Evolutionary conservation across 2,888 invertebrate species (phyloP), one percentile per base, ranked within the genome.

Genomic region (Sturmia bella): DNA sequence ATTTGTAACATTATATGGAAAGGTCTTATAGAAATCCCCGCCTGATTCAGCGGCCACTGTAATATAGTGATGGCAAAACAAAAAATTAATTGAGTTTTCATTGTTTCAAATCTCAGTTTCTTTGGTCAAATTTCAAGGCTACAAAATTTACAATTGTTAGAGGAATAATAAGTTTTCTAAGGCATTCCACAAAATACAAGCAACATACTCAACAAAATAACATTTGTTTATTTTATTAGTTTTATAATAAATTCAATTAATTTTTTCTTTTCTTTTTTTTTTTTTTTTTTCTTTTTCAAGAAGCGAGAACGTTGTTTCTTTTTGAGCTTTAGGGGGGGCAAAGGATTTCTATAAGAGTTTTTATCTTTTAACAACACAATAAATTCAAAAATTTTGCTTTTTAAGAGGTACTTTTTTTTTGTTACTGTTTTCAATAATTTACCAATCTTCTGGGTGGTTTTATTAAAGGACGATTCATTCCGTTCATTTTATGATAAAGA

Each of bases 401-500:
- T 74, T 69, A 52, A 74, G 74, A 64, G 32, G 45, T 45, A 41
- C 50, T 52, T 59, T 56, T 81, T 83, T 50, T 82, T 83, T 83
- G 17, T 84, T 81, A 61, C 81, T 72, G 50, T 66, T 54, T 77
- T 57, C 57, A 72, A 78, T 48, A 63, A 88, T 87, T 91, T 94
- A 97, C 97, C 95, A 96, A 93, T 93, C 97, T 94, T 92, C 97
- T 94, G 90, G 97, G 96, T 91, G 96, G 97, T 93, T 96, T 97
- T 89, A 96, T 95, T 89, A 97, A 93, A 79, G 98, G 97, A 89
- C 97, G 94, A 92, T 97, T 97, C 93, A 96, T 95, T 90, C 97
- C 97, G 92, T 98, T 98, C 96, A 97, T 96, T 93, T 97, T 97
- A 92, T 96, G 95, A 93, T 99, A 99, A 87, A 99, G 96, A 88